Evolutionary conservation across 2,797 vertebrate genomes (phyloP), one percentile per base, ranked within the genome.

Genomic region (Botia almorhae): DNA sequence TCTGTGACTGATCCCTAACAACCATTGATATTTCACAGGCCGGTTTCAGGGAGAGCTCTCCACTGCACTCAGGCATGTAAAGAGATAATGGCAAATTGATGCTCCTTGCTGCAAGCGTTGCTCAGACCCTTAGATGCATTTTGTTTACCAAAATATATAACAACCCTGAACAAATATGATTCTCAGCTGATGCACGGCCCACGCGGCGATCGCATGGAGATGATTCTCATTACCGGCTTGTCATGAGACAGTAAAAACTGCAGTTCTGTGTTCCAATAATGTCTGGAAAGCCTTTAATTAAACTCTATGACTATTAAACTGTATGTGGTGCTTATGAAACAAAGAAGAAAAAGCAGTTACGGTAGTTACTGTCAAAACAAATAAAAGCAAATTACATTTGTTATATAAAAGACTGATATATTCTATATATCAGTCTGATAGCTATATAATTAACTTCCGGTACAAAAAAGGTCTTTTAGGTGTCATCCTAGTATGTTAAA

Each of bases 91-190:
- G 88, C 81, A 89, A 90, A 91, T 90, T 88, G 83, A 89, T 89
- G 89, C 87, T 50, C 81, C 90, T 89, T 89, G 87, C 90, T 68
- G 82, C 84, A 86, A 87, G 84, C 79, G 68, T 67, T 12, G 86
- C 78, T 79, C 72, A 48, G 65, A 67, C 82, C 82, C 70, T 82
- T 50, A 81, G 76, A 83, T 46, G 26, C 55, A 80, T 80, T 87
- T 90, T 93, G 90, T 93, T 94, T 92, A 92, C 91, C 86, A 83
- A 84, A 91, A 89, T 43, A 88, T 85, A 91, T 90, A 92, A 93
- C 91, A 91, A 88, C 88, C 88, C 89, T 85, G 90, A 92, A 90
- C 89, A 90, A 93, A 92, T 90, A 93, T 94, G 93, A 94, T 92
- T 90, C 90, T 94, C 93, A 94, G 91, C 92, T 94, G 92, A 94